Base-by-base conservation (phyloP, 2,888 invertebrate species). In the Drosophila falleni region DNA sequence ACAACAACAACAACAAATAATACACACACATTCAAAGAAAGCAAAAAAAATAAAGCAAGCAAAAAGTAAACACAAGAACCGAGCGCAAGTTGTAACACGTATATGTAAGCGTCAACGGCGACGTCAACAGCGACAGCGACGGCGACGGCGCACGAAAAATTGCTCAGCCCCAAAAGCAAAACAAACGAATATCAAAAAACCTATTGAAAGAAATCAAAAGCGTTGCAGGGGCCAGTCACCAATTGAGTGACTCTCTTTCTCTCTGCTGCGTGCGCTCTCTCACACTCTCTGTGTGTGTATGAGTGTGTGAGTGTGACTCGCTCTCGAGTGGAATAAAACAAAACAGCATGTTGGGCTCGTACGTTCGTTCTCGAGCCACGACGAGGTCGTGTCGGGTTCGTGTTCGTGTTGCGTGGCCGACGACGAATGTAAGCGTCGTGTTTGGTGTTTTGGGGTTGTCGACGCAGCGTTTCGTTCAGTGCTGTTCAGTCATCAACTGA, bases 401-500 rank as follows among this genome's bases (percentile, higher is more conserved):
- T 55, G 66, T 50, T 71, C 62, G 66, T 55, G 62, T 47, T 47
- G 62, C 56, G 47, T 54, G n/a, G n/a, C n/a, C n/a, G n/a, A n/a
- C n/a, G n/a, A 31, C 46, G 49, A 49, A 56, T 64, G 59, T 26
- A 33, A 31, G 23, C 35, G 50, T 51, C 54, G 44, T 55, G 26
- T 23, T 64, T 2, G 3, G 3, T 31, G n/a, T 71, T 65, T 71
- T 56, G 84, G 92, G 92, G 92, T 92, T 92, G 91, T 90, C 90
- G 91, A 89, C 90, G 90, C 91, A 90, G 91, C 90, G 91, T 90
- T 88, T 87, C 83, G 88, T 90, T 91, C 91, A 91, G 86, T 90
- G 91, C 89, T 89, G 90, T 92, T 92, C 91, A 93, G 93, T 93
- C 92, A 92, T 91, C 91, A 92, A 91, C 92, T 92, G 92, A 92